Percentiles rank a stretch among this genome's conserved stretches.
Conservation (phyloP, 1,140 invertebrate species). For the Calliphora vicina region DNA sequence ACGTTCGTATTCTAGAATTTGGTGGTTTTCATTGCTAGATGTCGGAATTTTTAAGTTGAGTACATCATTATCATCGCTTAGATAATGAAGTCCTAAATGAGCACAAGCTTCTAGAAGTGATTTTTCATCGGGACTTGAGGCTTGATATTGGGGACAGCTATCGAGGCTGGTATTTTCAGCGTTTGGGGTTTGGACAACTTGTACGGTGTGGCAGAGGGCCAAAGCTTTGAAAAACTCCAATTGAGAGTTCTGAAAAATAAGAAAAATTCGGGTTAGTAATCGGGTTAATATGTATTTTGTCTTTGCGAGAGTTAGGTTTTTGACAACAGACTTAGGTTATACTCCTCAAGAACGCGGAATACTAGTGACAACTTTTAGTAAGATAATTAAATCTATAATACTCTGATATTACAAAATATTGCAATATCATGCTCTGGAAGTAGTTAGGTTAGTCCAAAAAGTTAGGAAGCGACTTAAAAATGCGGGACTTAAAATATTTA, state of each 20-base stretch:
- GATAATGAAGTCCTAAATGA: constrained; percentile 75
- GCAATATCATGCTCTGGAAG: too few species aligned
- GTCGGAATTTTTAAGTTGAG: constrained; percentile 52
- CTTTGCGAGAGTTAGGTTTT: too few species aligned
- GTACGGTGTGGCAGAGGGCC: constrained; percentile 81
- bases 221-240: constrained; percentile 75
- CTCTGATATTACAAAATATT: too few species aligned
- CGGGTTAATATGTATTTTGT: too few species aligned
- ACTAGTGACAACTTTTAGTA: too few species aligned
- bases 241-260: constrained; percentile 41
- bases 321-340: too few species aligned
- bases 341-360: too few species aligned
- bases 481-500: too few species aligned
- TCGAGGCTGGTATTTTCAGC: not conserved
- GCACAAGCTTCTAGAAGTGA: constrained; percentile 82
- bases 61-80: constrained; percentile 69
- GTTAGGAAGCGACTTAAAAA: too few species aligned
- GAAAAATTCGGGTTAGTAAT: too few species aligned
- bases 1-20: constrained; percentile 77
- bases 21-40: constrained; percentile 48
- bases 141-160: constrained; percentile 65
- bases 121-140: constrained; percentile 86
- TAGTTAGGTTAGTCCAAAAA: too few species aligned
- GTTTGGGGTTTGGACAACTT: constrained; percentile 66
- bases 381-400: too few species aligned